phyloP scores from a whole-genome alignment of 2,113 vertebrate species.

The Crypturellus undulatus region DNA sequence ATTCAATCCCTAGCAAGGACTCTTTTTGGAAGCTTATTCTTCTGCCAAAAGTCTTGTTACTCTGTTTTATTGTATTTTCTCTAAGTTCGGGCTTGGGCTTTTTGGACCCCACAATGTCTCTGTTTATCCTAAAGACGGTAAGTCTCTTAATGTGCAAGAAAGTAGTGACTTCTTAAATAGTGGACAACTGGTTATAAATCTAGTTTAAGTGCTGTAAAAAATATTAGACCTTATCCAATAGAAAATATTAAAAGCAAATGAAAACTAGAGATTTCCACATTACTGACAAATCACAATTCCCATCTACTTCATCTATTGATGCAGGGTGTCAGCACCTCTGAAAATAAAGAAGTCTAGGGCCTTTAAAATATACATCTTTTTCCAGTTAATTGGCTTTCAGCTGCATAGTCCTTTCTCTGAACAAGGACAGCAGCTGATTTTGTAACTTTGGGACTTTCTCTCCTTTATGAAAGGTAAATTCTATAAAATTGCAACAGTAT shows the following conservation, averaged over 20 bases:
- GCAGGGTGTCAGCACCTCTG: neutral
- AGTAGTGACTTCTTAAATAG: neutral
- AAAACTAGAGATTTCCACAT: neutral
- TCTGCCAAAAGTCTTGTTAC: conserved; percentile 81
- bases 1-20: conserved; percentile 77
- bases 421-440: neutral
- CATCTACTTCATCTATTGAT: neutral
- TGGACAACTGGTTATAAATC: neutral
- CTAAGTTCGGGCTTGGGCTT: conserved; percentile 88
- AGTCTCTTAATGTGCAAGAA: neutral
- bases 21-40: conserved; percentile 88
- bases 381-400: neutral
- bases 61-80: conserved; percentile 85
- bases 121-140: conserved; percentile 89
- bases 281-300: neutral
- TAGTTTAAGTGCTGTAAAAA: neutral
- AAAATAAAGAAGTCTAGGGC: neutral
- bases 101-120: conserved; percentile 91
- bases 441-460: neutral
- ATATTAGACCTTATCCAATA: neutral
- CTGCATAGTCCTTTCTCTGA: neutral
- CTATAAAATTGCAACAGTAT: neutral
- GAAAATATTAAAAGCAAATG: no score
- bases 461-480: neutral
- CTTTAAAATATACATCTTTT: neutral